Evolutionary conservation across 2,113 vertebrate species (phyloP), one percentile per base, ranked within the genome.

Genomic region (Rhodinocichla rosea): DNA sequence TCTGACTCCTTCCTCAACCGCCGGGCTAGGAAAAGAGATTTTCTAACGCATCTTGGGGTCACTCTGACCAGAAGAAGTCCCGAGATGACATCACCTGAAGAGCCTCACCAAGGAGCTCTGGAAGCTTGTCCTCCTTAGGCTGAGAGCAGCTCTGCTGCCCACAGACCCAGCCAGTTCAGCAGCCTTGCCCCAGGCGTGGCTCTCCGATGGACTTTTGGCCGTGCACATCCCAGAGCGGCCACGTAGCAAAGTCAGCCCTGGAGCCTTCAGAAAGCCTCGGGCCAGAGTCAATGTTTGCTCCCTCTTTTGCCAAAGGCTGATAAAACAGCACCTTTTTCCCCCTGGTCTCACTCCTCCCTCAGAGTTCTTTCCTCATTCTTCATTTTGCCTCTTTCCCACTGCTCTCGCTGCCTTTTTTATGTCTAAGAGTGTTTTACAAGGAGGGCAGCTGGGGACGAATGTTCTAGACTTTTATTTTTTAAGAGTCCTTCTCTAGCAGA

Each of bases 181-280:
- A 3, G 35, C 33, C 70, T 39, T 30, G 44, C 52, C 75, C 52
- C 67, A 39, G 57, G 70, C 1, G 0, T 26, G 83, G 56, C 13
- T 63, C 5, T n/a, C 0, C 0, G 0, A 6, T 28, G 71, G 56
- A 39, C 18, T 86, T 68, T 40, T 0, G 23, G 52, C 26, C 0
- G 0, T 0, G 1, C 14, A 18, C 1, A 0, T 55, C 52, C 1
- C 0, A 71, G 57, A 64, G 52, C 28, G 1, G 30, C 77, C 45
- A 9, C 1, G 4, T 50, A 45, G 81, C 81, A 69, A 60, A 65
- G 40, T 27, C 35, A 18, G 16, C 10, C 47, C 79, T 53, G 2
- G 3, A 30, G 50, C 42, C 73, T 89, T 33, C 37, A 39, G 45
- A 50, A 50, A 68, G 33, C 71, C 50, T 71, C 28, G 3, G 42